Conservation (phyloP, 2,888 invertebrate species). For the Creontiades dilutus region DNA sequence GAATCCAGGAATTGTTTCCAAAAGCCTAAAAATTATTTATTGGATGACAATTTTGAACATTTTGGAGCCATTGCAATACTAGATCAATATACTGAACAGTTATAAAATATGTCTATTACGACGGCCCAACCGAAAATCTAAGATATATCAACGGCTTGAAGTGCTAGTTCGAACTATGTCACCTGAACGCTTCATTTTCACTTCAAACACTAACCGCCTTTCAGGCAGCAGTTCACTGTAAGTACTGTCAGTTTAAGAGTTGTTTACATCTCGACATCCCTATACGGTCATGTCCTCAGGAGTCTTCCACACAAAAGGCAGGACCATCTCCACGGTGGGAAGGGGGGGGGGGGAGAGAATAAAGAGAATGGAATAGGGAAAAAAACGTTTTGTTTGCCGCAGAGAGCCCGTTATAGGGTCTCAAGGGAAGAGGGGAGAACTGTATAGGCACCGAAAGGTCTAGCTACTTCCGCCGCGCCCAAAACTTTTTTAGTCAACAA, state of each 20-base stretch:
- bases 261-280: neutral
- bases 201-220: too few species aligned
- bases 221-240: neutral
- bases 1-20: too few species aligned
- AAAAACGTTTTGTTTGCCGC: constrained; percentile 32
- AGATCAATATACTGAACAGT: too few species aligned
- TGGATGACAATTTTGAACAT: too few species aligned
- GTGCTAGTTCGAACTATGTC: too few species aligned
- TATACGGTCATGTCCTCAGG: neutral
- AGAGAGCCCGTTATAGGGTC: constrained; percentile 10
- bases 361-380: neutral
- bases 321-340: neutral
- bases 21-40: too few species aligned
- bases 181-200: too few species aligned
- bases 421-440: neutral
- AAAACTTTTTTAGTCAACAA: neutral
- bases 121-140: too few species aligned
- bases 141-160: too few species aligned
- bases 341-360: neutral
- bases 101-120: too few species aligned
- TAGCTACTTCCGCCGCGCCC: constrained; percentile 25
- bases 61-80: too few species aligned
- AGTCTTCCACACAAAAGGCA: neutral
- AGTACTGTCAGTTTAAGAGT: neutral
- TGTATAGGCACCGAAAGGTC: neutral